phyloP scores from a whole-genome alignment of 2,113 vertebrate genomes.

The Bufo bufo region DNA sequence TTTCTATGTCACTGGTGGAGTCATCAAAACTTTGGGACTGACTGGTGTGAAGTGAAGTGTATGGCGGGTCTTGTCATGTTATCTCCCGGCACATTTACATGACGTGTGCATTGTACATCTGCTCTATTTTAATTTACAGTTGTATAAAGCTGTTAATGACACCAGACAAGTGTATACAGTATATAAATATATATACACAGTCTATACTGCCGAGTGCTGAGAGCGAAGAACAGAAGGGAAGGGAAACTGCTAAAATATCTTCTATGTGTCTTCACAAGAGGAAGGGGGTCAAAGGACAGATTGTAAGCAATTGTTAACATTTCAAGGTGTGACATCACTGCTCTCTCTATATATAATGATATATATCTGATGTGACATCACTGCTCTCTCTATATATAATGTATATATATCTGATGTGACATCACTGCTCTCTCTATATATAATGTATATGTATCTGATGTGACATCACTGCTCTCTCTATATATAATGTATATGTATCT shows the following conservation, averaged over 20 bases:
- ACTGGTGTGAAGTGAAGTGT: not conserved
- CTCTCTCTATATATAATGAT: not conserved
- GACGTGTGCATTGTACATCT: not conserved
- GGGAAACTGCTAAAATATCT: not conserved
- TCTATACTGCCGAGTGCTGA: not conserved
- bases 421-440: too few relatives aligned
- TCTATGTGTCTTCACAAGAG: not conserved
- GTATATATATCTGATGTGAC: too few relatives aligned
- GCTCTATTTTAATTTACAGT: conserved; percentile 8
- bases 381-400: too few relatives aligned
- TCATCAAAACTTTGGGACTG: not conserved
- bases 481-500: too few relatives aligned
- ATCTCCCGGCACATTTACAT: not conserved
- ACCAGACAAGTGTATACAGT: not conserved
- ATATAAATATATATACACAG: not conserved
- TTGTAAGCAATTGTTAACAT: not conserved
- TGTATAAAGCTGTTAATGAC: conserved; percentile 7
- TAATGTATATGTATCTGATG: too few relatives aligned
- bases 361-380: not conserved
- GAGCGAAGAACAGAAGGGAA: not conserved
- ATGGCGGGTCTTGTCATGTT: not conserved
- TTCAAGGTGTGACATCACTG: not conserved
- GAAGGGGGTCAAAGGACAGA: too few relatives aligned
- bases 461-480: too few relatives aligned
- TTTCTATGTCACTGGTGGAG: too few relatives aligned